Base-by-base conservation (phyloP, 2,797 vertebrate genomes). In the Sebastes cheni region DNA sequence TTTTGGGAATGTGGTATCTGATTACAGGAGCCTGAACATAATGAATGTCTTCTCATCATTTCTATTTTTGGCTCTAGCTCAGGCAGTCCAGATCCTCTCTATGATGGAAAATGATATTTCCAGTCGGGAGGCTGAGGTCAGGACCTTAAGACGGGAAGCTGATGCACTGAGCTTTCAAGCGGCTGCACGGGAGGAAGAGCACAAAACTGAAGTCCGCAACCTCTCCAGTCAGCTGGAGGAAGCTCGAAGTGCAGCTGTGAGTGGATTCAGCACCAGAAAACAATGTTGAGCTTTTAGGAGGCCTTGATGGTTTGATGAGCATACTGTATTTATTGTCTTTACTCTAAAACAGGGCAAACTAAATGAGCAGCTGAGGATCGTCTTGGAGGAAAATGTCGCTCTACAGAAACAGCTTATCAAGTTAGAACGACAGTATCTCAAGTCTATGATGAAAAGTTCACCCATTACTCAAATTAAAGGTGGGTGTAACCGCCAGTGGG, bases 61-160 rank as follows among this genome's bases (percentile, higher is more conserved):
- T 84, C 79, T 90, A 77, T 92, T 86, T 90, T 32, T 73, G 89
- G 46, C 67, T 78, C n/a, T 27, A 97, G 96, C 93, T 84, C 95
- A 96, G 64, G 96, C 96, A 12, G 92, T 95, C 56, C 95, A 94
- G 72, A 91, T 97, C 88, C 93, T 97, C 72, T 95, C 95, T 11
- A 91, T 95, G 91, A 93, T 95, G 90, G 89, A 94, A 59, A 86
- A 72, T 2, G 92, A 95, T 72, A 88, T 95, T 83, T 90, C 77
- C 68, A 85, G 71, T 58, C 82, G 84, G 65, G 90, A 90, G 77
- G 90, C 90, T 7, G 94, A 96, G 74, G 82, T 95, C n/a, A 89
- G 80, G 85, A 86, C 84, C 75, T 90, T 96, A 78, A 91, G 89
- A 74, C 86, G 82, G 72, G 92, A 95, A 72, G 89, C 92, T 4